Base-by-base conservation (phyloP, 2,797 vertebrate species). In the Catharus ustulatus region DNA sequence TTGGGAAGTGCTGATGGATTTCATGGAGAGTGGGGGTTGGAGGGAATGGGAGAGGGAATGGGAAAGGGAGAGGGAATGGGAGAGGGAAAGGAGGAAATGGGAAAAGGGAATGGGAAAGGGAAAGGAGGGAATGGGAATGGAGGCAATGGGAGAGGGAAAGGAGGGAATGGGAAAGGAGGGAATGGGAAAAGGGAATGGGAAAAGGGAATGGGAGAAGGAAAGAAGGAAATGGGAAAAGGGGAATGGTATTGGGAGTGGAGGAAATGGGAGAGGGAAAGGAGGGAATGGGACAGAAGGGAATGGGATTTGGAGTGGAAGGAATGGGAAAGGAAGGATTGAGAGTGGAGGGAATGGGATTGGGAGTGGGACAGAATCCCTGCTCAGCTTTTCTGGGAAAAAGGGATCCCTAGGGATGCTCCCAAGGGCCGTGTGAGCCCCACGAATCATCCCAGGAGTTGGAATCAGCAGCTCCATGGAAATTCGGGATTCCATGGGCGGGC, bases 361-460 rank as follows among this genome's bases (percentile, higher is more conserved):
- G 58, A 40, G 29, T 24, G 49, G 15, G 24, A 16, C 16, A 5
- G 15, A 40, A 29, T 81, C 46, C 61, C 27, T 13, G n/a, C 42
- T 73, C 4, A 0, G 5, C 1, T 34, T 83, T 62, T 11, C 5
- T 29, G 59, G 42, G 59, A 32, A 9, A 20, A 27, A 19, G 38
- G 23, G 29, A 24, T 64, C 14, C 34, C 34, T 14, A 32, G 48
- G 22, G n/a, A 46, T 21, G 26, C 13, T n/a, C 63, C 52, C 34
- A 4, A 10, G 36, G 52, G 7, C 20, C 5, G 17, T 5, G 1
- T 14, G 51, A 7, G 4, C 20, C 10, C 38, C 1, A 0, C 11
- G 51, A 5, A 38, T 24, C 7, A 24, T 57, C 81, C 59, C 52
- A 5, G 52, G 34, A 13, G 14, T 0, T 16, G 13, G 43, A 36